A percentile compares a stretch with the other conserved stretches of the same genome.
Evolutionary conservation across 2,888 invertebrate genomes (phyloP).

Genomic region (Parnassius apollo): DNA sequence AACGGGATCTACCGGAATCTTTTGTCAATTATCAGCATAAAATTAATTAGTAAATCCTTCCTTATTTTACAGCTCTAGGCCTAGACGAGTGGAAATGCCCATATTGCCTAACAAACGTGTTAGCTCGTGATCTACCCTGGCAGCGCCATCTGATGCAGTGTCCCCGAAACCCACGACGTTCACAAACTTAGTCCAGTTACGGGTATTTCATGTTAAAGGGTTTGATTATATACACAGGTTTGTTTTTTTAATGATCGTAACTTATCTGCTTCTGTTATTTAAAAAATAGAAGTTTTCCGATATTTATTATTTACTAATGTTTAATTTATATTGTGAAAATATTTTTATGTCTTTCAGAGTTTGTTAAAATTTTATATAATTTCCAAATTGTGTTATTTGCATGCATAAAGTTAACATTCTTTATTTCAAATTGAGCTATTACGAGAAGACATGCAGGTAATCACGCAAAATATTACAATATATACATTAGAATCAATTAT

Average conservation of each 20-base stretch:
- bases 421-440: background rate
- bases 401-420: background rate
- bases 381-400: background rate
- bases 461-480: no score
- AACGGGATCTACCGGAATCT: no score
- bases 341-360: no score
- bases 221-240: background rate
- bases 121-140: slow-evolving; percentile 90
- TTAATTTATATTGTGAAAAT: no score
- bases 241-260: slow-evolving; percentile 1
- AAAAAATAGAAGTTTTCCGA: background rate
- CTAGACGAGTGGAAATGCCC: slow-evolving; percentile 90
- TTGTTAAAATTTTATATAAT: no score
- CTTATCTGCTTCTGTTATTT: background rate
- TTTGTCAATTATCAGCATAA: no score
- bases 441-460: background rate
- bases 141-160: slow-evolving; percentile 87
- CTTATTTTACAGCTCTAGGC: slow-evolving; percentile 55
- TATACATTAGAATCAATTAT: no score
- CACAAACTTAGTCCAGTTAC: slow-evolving; percentile 31
- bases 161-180: slow-evolving; percentile 65
- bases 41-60: background rate
- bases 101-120: slow-evolving; percentile 89
- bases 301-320: no score
- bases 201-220: background rate